A percentile compares a stretch with the other conserved stretches of the same genome.
Evolutionary conservation across 1,140 invertebrate genomes (phyloP).

Genomic region (Ostrea edulis): DNA sequence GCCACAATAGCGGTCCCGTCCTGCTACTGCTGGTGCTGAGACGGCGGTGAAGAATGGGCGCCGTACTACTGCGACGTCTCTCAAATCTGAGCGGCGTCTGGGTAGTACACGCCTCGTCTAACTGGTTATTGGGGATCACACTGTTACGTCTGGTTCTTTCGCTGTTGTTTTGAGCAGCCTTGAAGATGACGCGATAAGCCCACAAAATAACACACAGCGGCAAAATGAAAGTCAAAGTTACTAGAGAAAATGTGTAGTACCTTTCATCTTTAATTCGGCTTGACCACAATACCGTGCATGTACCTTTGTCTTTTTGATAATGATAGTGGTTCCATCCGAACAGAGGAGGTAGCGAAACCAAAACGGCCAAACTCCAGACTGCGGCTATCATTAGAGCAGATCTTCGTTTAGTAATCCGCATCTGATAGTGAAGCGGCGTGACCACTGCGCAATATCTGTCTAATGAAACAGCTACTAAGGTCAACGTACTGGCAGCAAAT

Average conservation of each 20-base stretch:
- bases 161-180: conserved; percentile 86
- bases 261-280: conserved; percentile 61
- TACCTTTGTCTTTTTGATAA: conserved; percentile 73
- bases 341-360: conserved; percentile 71
- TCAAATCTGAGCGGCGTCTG: conserved; percentile 63
- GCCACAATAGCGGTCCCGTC: conserved; percentile 68
- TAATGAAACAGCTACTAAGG: conserved; percentile 89
- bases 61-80: conserved; percentile 72
- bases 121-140: conserved; percentile 74
- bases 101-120: conserved; percentile 55
- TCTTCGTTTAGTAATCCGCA: conserved; percentile 87
- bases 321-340: conserved; percentile 75
- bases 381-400: conserved; percentile 85
- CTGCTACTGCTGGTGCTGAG: conserved; percentile 72
- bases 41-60: conserved; percentile 66
- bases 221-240: conserved; percentile 81
- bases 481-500: conserved; percentile 84
- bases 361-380: conserved; percentile 82
- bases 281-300: conserved; percentile 74
- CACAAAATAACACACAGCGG: conserved; percentile 85
- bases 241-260: conserved; percentile 72
- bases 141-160: conserved; percentile 85
- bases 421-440: conserved; percentile 78
- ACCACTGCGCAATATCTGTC: conserved; percentile 91
- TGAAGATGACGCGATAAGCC: conserved; percentile 87